Base-by-base conservation (phyloP, 1,140 invertebrate genomes). In the Drosophila takahashii region DNA sequence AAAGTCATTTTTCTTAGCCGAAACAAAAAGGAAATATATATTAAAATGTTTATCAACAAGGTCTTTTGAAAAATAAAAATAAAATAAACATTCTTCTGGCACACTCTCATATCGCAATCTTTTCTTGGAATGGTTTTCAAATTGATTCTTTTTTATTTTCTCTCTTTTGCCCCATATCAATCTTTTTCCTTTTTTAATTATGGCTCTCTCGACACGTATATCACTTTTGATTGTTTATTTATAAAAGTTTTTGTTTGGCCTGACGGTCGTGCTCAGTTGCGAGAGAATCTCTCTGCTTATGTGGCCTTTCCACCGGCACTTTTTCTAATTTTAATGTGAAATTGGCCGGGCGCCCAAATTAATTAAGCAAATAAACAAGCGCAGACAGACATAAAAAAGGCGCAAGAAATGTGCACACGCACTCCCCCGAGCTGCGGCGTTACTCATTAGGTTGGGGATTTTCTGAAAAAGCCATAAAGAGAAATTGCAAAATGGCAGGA, bases 331-430 rank as follows among this genome's bases (percentile, higher is more conserved):
- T 84, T 36, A 69, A 57, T 75, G 37, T 64, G 51, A 59, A 79
- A 75, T 79, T 83, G 79, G 75, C 62, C 53, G 58, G 59, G 62
- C 32, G 66, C 62, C 69, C 79, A 74, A 53, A 75, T 70, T 65
- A 84, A 79, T 84, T 65, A 65, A 64, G 50, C 36, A 69, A 74
- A 78, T 74, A 70, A 57, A 69, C 48, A 53, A 45, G 51, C 60
- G 42, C 60, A 44, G 50, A 54, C 39, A 39, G 41, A 47, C 34
- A 11, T 6, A 16, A n/a, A 42, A n/a, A 16, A n/a, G 4, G 44
- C 4, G 37, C 6, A 16, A 22, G 22, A 22, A 22, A 3, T 3
- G 22, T 15, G 29, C 36, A 22, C 36, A 36, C 15, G 61, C 15
- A 37, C 16, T 10, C 15, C 16, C 22, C 22, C 22, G 22, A 22